phyloP scores from a whole-genome alignment of 2,113 vertebrate genomes.

The Microcebus ravelobensis region DNA sequence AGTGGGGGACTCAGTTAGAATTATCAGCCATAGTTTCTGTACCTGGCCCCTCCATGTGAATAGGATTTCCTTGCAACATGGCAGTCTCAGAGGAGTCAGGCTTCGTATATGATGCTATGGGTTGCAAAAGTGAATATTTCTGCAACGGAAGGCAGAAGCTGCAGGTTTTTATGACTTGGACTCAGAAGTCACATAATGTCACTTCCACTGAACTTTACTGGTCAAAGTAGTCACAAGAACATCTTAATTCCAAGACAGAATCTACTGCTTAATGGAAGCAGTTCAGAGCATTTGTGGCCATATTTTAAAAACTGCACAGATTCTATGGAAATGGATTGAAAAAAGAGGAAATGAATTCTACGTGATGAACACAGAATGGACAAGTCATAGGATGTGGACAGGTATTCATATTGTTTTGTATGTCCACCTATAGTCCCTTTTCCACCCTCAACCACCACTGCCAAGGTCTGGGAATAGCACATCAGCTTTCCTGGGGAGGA shows the following conservation, averaged over 20 bases:
- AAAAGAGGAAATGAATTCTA: background rate
- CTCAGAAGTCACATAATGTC: background rate
- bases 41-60: too few species aligned
- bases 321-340: background rate
- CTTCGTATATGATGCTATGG: background rate
- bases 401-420: background rate
- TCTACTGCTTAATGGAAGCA: background rate
- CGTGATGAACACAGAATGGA: background rate
- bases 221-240: background rate
- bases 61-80: background rate
- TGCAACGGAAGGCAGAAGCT: background rate
- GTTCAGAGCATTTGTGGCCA: background rate
- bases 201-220: background rate
- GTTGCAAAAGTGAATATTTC: background rate
- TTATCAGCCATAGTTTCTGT: background rate
- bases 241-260: background rate
- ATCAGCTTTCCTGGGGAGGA: background rate
- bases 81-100: background rate
- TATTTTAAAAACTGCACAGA: background rate
- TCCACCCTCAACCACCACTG: background rate
- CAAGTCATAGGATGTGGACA: background rate
- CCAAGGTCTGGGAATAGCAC: background rate
- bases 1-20: background rate
- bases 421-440: background rate
- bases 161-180: background rate